Base-by-base conservation (phyloP, 2,113 vertebrate species). In the Pygoscelis antarcticus region DNA sequence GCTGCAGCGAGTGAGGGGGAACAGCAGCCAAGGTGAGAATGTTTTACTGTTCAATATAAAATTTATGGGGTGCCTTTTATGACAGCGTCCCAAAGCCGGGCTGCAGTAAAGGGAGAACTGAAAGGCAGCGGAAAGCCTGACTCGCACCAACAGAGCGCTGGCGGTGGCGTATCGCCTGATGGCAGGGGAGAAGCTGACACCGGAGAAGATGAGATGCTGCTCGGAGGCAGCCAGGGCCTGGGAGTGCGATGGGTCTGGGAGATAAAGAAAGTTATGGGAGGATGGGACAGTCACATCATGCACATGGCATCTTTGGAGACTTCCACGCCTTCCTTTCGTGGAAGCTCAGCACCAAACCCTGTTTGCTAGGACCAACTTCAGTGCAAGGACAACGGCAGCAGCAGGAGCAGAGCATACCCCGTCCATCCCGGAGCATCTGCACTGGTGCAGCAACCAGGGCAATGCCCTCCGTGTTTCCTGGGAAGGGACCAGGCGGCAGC, bases 1-100 rank as follows among this genome's bases (percentile, higher is more conserved):
- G 77, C 70, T 3, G 4, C 34, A 29, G 16, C 1, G 3, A 79
- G 23, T 1, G 58, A 57, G 21, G 54, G 36, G 72, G 68, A 70
- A 34, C 27, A 42, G 72, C 81, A 81, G 96, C 92, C 87, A 88
- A 91, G n/a, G 36, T 2, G 6, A 84, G 61, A 49, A 77, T 6
- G 66, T 75, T 93, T 87, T 79, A 60, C 47, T n/a, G 23, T 75
- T 92, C 83, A 49, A 57, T 60, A 82, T 75, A 86, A 92, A 94
- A 90, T 93, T 83, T 86, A 89, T 57, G 47, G 84, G 78, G 91
- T 91, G 91, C 74, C 69, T 93, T 82, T 87, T 89, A 77, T 76
- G 89, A 92, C 44, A 34, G 64, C 4, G 6, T 78, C 79, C 78
- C 85, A 87, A 79, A 66, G 60, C 38, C 57, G 64, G 34, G 61